Conservation (phyloP, 2,113 vertebrate genomes). For the Casuarius casuarius region DNA sequence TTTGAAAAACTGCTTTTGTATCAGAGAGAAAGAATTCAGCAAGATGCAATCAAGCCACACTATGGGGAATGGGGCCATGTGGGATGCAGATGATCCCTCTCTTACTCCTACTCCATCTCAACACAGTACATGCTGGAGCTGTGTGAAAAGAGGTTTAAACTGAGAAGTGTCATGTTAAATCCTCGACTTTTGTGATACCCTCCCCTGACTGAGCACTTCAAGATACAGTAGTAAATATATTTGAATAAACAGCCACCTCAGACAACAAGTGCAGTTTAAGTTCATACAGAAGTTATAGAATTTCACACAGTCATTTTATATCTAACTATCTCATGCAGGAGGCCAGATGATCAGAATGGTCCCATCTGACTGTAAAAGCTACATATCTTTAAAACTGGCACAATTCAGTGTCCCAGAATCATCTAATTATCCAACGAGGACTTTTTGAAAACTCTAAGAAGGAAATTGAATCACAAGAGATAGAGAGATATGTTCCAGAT, state of each 20-base stretch:
- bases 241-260: not conserved
- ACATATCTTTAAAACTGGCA: slow-evolving; percentile 59
- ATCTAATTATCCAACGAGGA: slow-evolving; percentile 66
- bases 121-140: not conserved
- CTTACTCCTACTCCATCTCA: not conserved
- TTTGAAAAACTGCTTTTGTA: not conserved
- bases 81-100: not conserved
- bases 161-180: not conserved
- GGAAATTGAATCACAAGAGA: slow-evolving; percentile 57
- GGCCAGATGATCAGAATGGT: not conserved
- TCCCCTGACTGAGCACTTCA: not conserved
- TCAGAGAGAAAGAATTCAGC: not conserved
- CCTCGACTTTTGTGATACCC: not conserved
- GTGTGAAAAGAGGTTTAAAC: not conserved
- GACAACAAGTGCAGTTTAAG: not conserved
- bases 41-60: not conserved
- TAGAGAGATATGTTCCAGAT: slow-evolving; percentile 62
- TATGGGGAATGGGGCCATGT: not conserved
- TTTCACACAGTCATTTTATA: too few species aligned
- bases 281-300: not conserved
- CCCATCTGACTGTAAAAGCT: slow-evolving; percentile 18
- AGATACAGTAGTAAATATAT: not conserved
- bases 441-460: slow-evolving; percentile 59
- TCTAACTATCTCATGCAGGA: not conserved
- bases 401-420: slow-evolving; percentile 63